phyloP scores from a whole-genome alignment of 92 coral and sea anemone genomes.

The Epizoanthus illoricatus region DNA sequence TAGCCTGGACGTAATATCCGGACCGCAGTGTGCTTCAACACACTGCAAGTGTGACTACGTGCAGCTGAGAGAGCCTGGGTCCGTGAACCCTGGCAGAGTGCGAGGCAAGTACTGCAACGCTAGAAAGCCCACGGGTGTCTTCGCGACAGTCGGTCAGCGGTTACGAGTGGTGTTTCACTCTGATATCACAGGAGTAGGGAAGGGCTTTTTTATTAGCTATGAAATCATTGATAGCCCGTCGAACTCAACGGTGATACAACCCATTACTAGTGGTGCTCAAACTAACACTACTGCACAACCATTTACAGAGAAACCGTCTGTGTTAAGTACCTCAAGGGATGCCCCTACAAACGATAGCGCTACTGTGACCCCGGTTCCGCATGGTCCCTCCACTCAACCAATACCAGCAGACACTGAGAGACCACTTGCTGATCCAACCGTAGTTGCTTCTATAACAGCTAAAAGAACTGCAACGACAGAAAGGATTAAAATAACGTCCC shows the following conservation, averaged over 20 bases:
- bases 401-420: background rate
- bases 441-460: slow-evolving; percentile 3
- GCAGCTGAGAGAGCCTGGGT: slow-evolving; percentile 27
- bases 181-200: slow-evolving; percentile 6
- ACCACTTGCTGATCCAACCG: background rate
- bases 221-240: slow-evolving; percentile 21
- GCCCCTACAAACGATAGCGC: background rate
- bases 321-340: background rate
- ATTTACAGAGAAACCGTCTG: background rate
- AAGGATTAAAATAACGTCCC: background rate
- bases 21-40: background rate
- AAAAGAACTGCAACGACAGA: background rate
- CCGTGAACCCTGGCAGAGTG: background rate
- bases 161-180: slow-evolving; percentile 24
- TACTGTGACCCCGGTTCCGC: background rate
- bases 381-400: background rate
- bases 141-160: slow-evolving; percentile 25
- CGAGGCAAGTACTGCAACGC: slow-evolving; percentile 14
- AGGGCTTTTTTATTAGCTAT: slow-evolving; percentile 21
- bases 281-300: background rate
- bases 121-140: slow-evolving; percentile 13
- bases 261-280: background rate
- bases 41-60: slow-evolving; percentile 25
- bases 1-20: slow-evolving; percentile 9
- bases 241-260: slow-evolving; percentile 6